These are phyloP conservation scores for Lindbergichthys nudifrons DNA, from an alignment of 2,797 vertebrate genomes.

Conservation along the genomic window DNA sequence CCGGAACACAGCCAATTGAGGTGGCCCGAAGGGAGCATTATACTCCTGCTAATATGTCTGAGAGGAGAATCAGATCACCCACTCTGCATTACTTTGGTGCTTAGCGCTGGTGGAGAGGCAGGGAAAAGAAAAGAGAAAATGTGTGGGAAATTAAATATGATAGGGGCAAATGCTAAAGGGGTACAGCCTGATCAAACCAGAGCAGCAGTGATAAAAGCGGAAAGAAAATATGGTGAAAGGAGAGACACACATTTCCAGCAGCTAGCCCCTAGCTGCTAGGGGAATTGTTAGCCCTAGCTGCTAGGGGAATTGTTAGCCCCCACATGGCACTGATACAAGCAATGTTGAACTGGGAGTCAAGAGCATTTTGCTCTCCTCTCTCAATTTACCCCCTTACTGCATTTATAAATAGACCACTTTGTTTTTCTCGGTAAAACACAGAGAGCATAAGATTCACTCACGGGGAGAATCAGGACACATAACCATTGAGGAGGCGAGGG, in stretches of 20 bases:
- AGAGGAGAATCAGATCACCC: conserved; percentile 52
- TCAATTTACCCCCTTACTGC: conserved; percentile 28
- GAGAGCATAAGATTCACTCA: conserved; percentile 72
- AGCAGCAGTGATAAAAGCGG: conserved; percentile 8
- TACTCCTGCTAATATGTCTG: conserved; percentile 54
- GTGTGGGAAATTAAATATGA: conserved; percentile 55
- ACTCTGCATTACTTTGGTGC: conserved; percentile 52
- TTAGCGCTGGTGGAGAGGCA: conserved; percentile 34
- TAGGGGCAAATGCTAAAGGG: conserved; percentile 29
- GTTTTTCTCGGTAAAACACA: conserved; percentile 67
- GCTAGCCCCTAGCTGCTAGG: neutral
- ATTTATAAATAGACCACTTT: conserved; percentile 81
- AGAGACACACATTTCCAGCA: conserved; percentile 37
- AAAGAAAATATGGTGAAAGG: neutral
- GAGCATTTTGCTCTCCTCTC: conserved; percentile 32
- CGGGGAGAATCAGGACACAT: conserved; percentile 50
- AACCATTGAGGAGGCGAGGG: conserved; percentile 46
- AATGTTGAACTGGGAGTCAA: conserved; percentile 48
- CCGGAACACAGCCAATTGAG: conserved; percentile 50
- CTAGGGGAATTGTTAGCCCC: conserved; percentile 8
- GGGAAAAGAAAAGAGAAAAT: conserved; percentile 34
- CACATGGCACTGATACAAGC: conserved; percentile 21
- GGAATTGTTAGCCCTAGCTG: conserved; percentile 6
- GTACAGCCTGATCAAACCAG: conserved; percentile 2
- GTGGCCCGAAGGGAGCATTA: conserved; percentile 47